phyloP scores from a whole-genome alignment of 2,797 vertebrate species.

The Microctenopoma steveboyesi region DNA sequence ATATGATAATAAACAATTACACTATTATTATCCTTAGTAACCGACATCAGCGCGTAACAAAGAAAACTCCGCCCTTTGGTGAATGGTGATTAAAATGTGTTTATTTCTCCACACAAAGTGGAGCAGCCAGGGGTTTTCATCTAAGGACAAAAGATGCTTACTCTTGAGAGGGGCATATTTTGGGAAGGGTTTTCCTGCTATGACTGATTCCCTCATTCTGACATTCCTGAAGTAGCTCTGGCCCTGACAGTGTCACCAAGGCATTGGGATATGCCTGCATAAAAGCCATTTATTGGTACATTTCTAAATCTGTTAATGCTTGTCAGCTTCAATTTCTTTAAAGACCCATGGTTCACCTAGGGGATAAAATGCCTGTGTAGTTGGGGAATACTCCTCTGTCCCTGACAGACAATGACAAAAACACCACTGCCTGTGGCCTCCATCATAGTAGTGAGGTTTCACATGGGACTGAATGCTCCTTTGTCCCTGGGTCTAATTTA shows the following conservation, averaged over 20 bases:
- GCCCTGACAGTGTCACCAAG: slow-evolving; percentile 53
- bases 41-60: not conserved
- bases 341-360: slow-evolving; percentile 76
- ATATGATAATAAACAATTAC: not conserved
- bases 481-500: slow-evolving; percentile 79
- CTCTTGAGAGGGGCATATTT: slow-evolving; percentile 42
- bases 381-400: slow-evolving; percentile 65
- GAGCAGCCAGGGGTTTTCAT: slow-evolving; percentile 7
- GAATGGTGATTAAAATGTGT: not conserved
- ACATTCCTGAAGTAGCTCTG: slow-evolving; percentile 50
- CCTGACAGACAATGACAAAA: slow-evolving; percentile 80
- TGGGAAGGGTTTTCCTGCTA: slow-evolving; percentile 23
- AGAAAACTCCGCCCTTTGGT: not conserved
- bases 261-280: slow-evolving; percentile 71
- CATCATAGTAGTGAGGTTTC: slow-evolving; percentile 32
- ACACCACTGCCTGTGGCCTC: slow-evolving; percentile 60
- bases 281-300: slow-evolving; percentile 81
- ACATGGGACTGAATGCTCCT: slow-evolving; percentile 62
- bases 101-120: not conserved
- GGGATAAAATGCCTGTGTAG: slow-evolving; percentile 71
- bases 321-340: slow-evolving; percentile 86
- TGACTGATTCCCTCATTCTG: slow-evolving; percentile 70
- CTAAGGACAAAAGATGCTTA: slow-evolving; percentile 28
- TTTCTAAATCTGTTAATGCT: slow-evolving; percentile 85
- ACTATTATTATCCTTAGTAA: slow-evolving; percentile 4